phyloP scores from a whole-genome alignment of 2,797 vertebrate genomes.

The Sebastes hubbsi region DNA sequence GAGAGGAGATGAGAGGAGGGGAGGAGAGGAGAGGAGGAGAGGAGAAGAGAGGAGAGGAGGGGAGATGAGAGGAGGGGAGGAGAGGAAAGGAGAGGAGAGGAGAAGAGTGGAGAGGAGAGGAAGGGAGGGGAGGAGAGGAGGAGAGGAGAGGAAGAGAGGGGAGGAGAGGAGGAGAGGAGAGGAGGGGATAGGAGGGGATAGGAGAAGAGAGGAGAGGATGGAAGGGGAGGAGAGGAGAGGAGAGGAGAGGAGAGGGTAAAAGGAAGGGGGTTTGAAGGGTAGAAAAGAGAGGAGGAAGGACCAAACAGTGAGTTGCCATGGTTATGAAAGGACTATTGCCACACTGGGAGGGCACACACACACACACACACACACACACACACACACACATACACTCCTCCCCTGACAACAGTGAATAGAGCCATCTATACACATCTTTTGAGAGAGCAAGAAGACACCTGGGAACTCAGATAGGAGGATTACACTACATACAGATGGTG shows the following conservation, averaged over 20 bases:
- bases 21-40: no score
- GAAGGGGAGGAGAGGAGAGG: no score
- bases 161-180: slow-evolving; percentile 14
- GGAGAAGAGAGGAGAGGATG: no score
- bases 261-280: slow-evolving; percentile 5
- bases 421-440: slow-evolving; percentile 65
- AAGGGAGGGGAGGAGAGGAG: no score
- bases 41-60: no score
- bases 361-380: slow-evolving; percentile 9
- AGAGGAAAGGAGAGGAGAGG: not conserved
- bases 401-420: slow-evolving; percentile 72
- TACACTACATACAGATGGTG: slow-evolving; percentile 9
- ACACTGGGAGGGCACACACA: slow-evolving; percentile 80
- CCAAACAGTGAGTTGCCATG: slow-evolving; percentile 97
- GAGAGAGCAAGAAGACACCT: slow-evolving; percentile 51
- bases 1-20: slow-evolving; percentile 60
- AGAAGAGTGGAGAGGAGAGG: not conserved
- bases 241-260: not conserved
- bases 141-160: slow-evolving; percentile 2
- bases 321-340: slow-evolving; percentile 94
- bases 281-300: slow-evolving; percentile 50
- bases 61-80: no score
- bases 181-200: not conserved
- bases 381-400: slow-evolving; percentile 36
- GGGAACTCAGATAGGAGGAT: slow-evolving; percentile 28